These are phyloP conservation scores for Zophobas morio DNA, from an alignment of 1,140 invertebrate genomes.

Conservation along the genomic window DNA sequence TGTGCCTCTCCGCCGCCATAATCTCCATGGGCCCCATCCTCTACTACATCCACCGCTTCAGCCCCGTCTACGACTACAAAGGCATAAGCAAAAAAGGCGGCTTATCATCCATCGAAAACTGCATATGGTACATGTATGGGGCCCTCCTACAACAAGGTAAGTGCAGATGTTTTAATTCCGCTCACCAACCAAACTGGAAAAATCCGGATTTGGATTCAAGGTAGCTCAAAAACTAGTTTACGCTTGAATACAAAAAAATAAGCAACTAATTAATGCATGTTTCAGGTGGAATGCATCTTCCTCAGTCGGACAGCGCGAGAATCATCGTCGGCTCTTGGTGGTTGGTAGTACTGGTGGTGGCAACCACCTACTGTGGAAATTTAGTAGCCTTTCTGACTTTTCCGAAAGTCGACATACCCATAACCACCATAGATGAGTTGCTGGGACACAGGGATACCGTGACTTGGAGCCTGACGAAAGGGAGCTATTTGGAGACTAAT, in stretches of 20 bases:
- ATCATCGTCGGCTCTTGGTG: conserved; percentile 93
- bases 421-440: conserved; percentile 82
- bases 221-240: conserved; percentile 27
- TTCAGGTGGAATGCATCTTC: conserved; percentile 87
- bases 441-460: conserved; percentile 73
- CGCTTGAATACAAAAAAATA: background rate
- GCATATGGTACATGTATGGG: conserved; percentile 92
- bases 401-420: conserved; percentile 84
- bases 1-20: conserved; percentile 80
- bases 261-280: conserved; percentile 28
- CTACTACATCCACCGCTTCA: conserved; percentile 81
- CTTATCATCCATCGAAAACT: conserved; percentile 80
- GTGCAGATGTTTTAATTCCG: background rate
- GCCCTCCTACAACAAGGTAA: conserved; percentile 92
- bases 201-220: background rate
- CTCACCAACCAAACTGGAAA: background rate
- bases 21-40: conserved; percentile 84
- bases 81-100: conserved; percentile 72
- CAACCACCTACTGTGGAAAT: conserved; percentile 94
- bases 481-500: conserved; percentile 81
- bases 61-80: conserved; percentile 79
- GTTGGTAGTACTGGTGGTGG: conserved; percentile 90
- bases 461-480: conserved; percentile 83
- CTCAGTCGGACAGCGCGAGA: conserved; percentile 88
- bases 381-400: conserved; percentile 95